Evolutionary conservation across 2,797 vertebrate genomes (phyloP).

Genomic region (Macropus fuliginosus): DNA sequence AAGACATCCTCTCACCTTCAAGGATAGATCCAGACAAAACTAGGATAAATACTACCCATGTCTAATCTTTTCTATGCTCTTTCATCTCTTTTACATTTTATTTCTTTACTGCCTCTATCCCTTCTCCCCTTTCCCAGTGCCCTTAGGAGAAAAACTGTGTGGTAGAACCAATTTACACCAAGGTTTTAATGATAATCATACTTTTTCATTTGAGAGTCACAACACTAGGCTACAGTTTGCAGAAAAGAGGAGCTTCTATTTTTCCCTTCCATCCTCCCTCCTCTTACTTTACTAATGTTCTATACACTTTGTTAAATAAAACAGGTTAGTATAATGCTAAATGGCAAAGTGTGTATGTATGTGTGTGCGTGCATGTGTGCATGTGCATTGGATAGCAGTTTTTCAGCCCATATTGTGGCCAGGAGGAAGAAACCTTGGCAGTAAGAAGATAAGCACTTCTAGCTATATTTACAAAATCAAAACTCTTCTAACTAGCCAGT

Average conservation of each 20-base stretch:
- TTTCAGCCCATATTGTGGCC: not conserved
- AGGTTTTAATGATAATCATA: not conserved
- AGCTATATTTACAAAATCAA: too few relatives aligned
- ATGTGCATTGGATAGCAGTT: too few relatives aligned
- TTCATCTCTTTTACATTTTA: not conserved
- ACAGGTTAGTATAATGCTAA: not conserved
- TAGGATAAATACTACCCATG: not conserved
- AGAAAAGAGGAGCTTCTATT: constrained; percentile 45
- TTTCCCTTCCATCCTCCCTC: not conserved
- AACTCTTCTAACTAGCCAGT: not conserved
- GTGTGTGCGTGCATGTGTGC: too few relatives aligned
- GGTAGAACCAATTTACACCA: constrained; percentile 35
- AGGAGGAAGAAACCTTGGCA: not conserved
- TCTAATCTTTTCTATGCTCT: not conserved
- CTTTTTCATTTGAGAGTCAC: constrained; percentile 4
- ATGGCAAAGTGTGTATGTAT: not conserved
- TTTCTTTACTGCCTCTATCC: constrained; percentile 29
- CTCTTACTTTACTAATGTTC: not conserved
- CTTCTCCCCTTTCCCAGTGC: not conserved
- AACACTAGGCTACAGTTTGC: not conserved
- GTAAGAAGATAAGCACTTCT: not conserved
- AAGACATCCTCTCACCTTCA: not conserved
- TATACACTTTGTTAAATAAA: not conserved
- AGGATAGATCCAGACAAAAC: not conserved
- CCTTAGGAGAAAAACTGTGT: not conserved